Evolutionary conservation across 2,113 vertebrate genomes (phyloP), one percentile per base, ranked within the genome.

Genomic region (Cygnus atratus): DNA sequence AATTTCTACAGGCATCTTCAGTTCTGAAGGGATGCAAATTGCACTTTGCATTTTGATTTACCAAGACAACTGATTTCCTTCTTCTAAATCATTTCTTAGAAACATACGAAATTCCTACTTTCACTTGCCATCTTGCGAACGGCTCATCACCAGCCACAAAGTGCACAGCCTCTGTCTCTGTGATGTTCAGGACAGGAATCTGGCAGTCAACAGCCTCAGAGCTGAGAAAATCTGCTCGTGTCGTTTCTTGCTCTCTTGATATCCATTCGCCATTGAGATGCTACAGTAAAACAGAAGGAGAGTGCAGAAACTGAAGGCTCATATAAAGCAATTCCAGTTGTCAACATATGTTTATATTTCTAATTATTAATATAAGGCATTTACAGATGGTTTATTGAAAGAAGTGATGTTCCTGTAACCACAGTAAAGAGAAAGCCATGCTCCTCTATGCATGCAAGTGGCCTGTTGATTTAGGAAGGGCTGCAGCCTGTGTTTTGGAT

Each of bases 101-200:
- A 93, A 88, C 61, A 72, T 13, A 71, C 93, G 44, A 48, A 93
- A 84, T 89, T 92, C 96, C 86, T 98, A 98, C 98, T 97, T 98
- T 98, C 33, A 99, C 98, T 97, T 99, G 98, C 98, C 98, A 98
- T 96, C 98, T 97, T 62, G 97, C 97, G 0, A 98, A 98, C 0
- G 98, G 98, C 95, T 98, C 97, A 4, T 98, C 97, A 10, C 97
- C 95, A 4, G 98, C 97, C 95, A 97, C 96, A 62, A 98, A 97
- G 94, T 97, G 97, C 66, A 97, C 90, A 37, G 96, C 90, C 61
- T 96, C 97, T 33, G 86, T 82, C 18, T 96, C 96, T 11, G 96
- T 92, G 85, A 88, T 96, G 93, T 97, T 98, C 84, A 98, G 91
- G 21, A 97, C 90, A 3, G 98, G 98, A 17, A 98, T 95, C 13